These are phyloP conservation scores for Ctenosaura bakeri DNA, from an alignment of 2,797 vertebrate genomes.

Conservation along the genomic window DNA sequence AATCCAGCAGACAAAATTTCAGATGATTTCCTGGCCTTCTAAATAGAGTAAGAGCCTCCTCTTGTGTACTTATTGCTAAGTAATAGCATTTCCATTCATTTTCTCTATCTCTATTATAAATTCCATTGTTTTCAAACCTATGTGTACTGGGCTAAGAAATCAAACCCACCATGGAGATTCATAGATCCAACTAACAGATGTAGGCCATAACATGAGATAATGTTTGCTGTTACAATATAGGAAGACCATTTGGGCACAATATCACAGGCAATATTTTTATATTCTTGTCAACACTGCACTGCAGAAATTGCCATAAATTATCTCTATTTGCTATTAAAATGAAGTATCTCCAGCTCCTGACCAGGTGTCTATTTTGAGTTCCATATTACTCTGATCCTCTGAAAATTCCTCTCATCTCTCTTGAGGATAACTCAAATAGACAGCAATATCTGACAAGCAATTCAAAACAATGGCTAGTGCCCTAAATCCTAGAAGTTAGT, in stretches of 20 bases:
- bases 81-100: too few species aligned
- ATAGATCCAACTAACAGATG: not conserved
- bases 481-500: conserved; percentile 43
- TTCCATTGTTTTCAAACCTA: too few species aligned
- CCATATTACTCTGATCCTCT: not conserved
- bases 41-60: too few species aligned
- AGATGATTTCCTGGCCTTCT: too few species aligned
- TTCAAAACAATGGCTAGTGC: conserved; percentile 21
- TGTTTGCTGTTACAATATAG: conserved; percentile 3
- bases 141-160: too few species aligned
- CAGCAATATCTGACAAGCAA: conserved; percentile 34
- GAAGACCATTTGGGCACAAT: not conserved
- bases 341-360: conserved; percentile 44
- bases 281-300: conserved; percentile 29
- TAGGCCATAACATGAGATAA: not conserved
- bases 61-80: too few species aligned
- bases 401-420: not conserved
- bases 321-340: conserved; percentile 40
- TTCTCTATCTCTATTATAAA: too few species aligned
- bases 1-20: too few species aligned
- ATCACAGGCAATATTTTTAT: not conserved
- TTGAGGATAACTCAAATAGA: not conserved
- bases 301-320: conserved; percentile 6
- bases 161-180: not conserved
- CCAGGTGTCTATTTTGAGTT: not conserved